Conservation (phyloP, 1,140 invertebrate species). For the Acromyrmex heyeri region DNA sequence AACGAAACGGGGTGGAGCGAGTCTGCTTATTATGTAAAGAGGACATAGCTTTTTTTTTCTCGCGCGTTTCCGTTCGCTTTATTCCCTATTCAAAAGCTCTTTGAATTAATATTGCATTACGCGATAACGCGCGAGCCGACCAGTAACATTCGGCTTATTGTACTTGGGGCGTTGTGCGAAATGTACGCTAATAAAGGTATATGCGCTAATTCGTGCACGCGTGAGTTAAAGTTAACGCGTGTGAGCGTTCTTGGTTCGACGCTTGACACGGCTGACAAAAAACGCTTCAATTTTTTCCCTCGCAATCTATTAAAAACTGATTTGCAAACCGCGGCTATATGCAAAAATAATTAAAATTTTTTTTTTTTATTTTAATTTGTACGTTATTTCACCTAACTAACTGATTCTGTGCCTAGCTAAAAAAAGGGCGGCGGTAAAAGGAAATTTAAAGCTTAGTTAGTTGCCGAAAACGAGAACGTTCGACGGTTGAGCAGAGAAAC, state of each 20-base stretch:
- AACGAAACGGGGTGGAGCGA: not conserved
- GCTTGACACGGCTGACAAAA: not conserved
- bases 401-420: not conserved
- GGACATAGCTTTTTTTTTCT: constrained; percentile 74
- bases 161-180: not conserved
- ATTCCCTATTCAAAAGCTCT: constrained; percentile 79
- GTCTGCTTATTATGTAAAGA: constrained; percentile 81
- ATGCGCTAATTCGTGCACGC: constrained; percentile 24
- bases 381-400: not conserved
- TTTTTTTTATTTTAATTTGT: not conserved
- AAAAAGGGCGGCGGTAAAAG: not conserved
- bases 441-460: not conserved
- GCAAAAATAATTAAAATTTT: not conserved
- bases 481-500: constrained; percentile 16
- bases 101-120: constrained; percentile 82
- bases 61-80: constrained; percentile 67
- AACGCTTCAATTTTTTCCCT: not conserved
- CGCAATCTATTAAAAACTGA: not conserved
- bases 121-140: constrained; percentile 43
- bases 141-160: constrained; percentile 54
- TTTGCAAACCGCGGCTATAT: not conserved
- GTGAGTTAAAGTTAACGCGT: constrained; percentile 16
- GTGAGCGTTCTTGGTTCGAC: not conserved
- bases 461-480: constrained; percentile 7
- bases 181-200: constrained; percentile 35